Conservation (phyloP, 2,113 vertebrate species). For the Heteronetta atricapilla region DNA sequence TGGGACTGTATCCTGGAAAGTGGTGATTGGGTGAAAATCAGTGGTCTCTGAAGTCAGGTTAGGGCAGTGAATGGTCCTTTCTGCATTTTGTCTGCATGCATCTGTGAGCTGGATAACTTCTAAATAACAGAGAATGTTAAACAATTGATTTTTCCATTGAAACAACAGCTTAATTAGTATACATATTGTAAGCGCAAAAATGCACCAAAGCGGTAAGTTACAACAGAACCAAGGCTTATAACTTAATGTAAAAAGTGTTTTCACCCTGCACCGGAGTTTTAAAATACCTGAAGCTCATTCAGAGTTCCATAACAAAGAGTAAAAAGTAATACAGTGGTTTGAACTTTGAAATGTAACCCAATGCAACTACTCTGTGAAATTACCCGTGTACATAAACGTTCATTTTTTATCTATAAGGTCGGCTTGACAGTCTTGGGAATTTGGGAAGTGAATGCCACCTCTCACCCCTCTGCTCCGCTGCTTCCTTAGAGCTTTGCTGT, state of each 20-base stretch:
- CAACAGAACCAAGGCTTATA: neutral
- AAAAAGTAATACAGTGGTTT: neutral
- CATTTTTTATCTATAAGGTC: neutral
- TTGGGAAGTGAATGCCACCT: neutral
- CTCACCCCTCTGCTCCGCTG: neutral
- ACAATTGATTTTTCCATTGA: conserved; percentile 66
- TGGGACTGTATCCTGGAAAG: neutral
- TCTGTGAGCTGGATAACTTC: neutral
- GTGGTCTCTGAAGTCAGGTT: neutral
- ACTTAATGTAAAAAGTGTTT: neutral
- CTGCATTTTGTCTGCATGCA: neutral
- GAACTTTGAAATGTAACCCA: neutral
- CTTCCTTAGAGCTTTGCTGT: neutral
- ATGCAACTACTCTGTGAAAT: neutral
- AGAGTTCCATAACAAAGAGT: neutral
- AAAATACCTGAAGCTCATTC: neutral
- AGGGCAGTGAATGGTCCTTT: neutral
- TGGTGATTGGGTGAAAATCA: neutral
- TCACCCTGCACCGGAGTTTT: neutral
- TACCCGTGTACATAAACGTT: neutral
- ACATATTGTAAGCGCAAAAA: neutral
- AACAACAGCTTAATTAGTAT: neutral
- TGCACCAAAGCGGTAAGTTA: neutral
- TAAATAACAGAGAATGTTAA: conserved; percentile 34
- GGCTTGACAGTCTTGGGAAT: neutral